phyloP scores from a whole-genome alignment of 2,888 invertebrate species.

The Julus scandinavius region DNA sequence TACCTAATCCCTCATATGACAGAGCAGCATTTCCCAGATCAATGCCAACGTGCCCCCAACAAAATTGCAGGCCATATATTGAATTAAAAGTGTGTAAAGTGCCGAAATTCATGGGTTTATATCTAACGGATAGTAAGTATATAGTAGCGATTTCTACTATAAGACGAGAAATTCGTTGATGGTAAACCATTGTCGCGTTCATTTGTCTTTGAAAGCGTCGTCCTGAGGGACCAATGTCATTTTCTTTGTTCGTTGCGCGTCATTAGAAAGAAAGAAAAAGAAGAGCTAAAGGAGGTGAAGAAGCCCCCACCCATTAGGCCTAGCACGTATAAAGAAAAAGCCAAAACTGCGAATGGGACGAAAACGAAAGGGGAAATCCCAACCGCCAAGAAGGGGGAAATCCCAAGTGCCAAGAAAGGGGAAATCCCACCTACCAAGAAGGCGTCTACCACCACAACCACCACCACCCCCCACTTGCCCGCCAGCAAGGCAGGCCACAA shows the following conservation, averaged over 20 bases:
- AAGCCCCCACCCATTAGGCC: slow-evolving; percentile 29
- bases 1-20: neutral
- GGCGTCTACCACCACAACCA: neutral
- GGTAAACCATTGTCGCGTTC: too few species aligned
- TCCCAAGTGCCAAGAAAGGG: too few species aligned
- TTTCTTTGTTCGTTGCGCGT: slow-evolving; percentile 16
- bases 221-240: neutral
- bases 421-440: neutral
- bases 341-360: neutral
- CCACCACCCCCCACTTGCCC: slow-evolving; percentile 44
- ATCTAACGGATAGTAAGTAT: too few species aligned
- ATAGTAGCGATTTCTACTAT: too few species aligned
- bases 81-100: too few species aligned
- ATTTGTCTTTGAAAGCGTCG: too few species aligned
- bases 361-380: neutral
- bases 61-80: too few species aligned
- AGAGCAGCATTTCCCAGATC: too few species aligned
- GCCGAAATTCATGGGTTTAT: too few species aligned
- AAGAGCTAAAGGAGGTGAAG: slow-evolving; percentile 34
- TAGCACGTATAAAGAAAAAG: slow-evolving; percentile 21
- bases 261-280: slow-evolving; percentile 31
- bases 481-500: slow-evolving; percentile 36
- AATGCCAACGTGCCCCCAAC: too few species aligned
- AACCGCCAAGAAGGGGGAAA: too few species aligned
- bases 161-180: too few species aligned